Evolutionary conservation across 2,797 vertebrate genomes (phyloP).

Genomic region (Hephaestus fuliginosus): DNA sequence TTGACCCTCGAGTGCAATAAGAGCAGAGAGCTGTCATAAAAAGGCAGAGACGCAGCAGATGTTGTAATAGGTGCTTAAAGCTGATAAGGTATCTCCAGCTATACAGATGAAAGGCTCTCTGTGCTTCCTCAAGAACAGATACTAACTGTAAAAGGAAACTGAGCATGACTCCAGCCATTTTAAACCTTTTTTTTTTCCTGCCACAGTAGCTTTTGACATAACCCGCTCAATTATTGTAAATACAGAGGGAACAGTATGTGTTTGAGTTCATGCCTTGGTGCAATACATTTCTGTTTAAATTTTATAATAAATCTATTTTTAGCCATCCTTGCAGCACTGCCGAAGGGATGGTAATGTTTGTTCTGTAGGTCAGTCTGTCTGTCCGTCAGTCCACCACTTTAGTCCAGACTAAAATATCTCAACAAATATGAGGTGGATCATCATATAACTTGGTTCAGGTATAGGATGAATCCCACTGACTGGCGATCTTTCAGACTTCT

Average conservation of each 20-base stretch:
- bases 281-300: not conserved
- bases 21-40: constrained; percentile 56
- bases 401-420: not conserved
- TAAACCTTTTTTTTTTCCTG: not conserved
- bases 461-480: too few relatives aligned
- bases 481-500: too few relatives aligned
- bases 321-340: not conserved
- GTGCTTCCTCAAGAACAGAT: constrained; percentile 26
- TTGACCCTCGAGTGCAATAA: constrained; percentile 59
- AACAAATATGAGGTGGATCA: not conserved
- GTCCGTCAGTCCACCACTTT: not conserved
- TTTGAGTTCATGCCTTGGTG: not conserved
- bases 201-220: not conserved
- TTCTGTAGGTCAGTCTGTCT: not conserved
- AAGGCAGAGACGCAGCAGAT: constrained; percentile 42
- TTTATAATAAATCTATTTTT: constrained; percentile 1
- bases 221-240: not conserved
- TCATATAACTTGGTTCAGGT: not conserved
- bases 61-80: constrained; percentile 58
- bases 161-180: not conserved
- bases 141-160: constrained; percentile 13
- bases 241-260: not conserved
- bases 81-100: constrained; percentile 59
- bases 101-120: constrained; percentile 10
- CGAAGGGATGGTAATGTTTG: not conserved